Conservation (phyloP, 2,113 vertebrate genomes). For the Perca flavescens region DNA sequence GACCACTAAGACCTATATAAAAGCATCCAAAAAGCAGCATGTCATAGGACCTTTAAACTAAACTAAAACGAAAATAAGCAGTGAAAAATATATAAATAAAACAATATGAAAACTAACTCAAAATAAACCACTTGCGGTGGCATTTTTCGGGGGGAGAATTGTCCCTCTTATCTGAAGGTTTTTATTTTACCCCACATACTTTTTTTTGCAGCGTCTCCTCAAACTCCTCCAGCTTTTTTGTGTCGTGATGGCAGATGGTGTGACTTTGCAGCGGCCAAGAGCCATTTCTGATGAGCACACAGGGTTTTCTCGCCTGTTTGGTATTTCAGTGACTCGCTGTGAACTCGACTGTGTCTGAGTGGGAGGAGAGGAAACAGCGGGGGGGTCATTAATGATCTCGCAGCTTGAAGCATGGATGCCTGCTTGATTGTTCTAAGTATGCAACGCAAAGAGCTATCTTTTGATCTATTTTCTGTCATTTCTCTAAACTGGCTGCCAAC, state of each 20-base stretch:
- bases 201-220: not conserved
- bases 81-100: no score
- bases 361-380: not conserved
- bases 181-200: not conserved
- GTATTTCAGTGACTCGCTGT: not conserved
- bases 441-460: not conserved
- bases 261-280: not conserved
- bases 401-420: not conserved
- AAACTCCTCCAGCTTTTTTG: not conserved
- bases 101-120: no score
- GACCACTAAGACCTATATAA: no score
- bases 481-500: not conserved
- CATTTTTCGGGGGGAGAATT: no score
- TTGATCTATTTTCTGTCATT: not conserved
- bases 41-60: no score
- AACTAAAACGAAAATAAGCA: no score
- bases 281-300: not conserved
- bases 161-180: no score
- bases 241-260: not conserved
- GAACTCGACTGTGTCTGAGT: conserved; percentile 12
- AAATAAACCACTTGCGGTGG: no score
- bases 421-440: not conserved
- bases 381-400: conserved; percentile 8
- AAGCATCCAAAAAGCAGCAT: no score
- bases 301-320: conserved; percentile 9